Evolutionary conservation across 2,113 vertebrate species (phyloP), one percentile per base, ranked within the genome.

Genomic region (Sinocyclocheilus grahami): DNA sequence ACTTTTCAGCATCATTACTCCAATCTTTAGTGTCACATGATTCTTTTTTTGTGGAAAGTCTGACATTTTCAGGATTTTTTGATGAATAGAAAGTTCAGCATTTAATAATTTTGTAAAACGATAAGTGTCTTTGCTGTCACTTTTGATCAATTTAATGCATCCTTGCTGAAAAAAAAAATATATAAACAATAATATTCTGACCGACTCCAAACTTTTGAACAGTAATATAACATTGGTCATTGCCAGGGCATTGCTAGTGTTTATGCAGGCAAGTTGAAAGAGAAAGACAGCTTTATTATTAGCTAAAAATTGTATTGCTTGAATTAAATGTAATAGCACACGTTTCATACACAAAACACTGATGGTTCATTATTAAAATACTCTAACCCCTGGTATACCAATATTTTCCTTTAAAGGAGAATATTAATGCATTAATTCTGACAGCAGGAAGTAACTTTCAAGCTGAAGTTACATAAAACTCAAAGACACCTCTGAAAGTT

Each of bases 401-500:
- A 51, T 53, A 30, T 53, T 77, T 53, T 20, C n/a, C 24, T 53
- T 78, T 8, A 78, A 55, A 30, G 11, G 75, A 18, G 24, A 53
- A 53, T 18, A 11, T 10, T 30, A 55, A 8, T 11, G 75, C 55
- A 22, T 58, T 39, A 4, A 24, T 10, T 78, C 30, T 6, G 8
- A 53, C 24, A 77, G 18, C 14, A 16, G 74, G 74, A 27, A 16
- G n/a, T n/a, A n/a, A n/a, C n/a, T 24, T 51, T 51, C 13, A n/a
- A 53, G 46, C 24, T 33, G 42, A 76, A n/a, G n/a, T 76, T 27
- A 51, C 39, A 30, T 53, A 10, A 55, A 55, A 78, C 51, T 58
- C 76, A 33, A 78, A 55, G 27, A 78, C 48, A 78, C 76, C 51
- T 78, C 4, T 78, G 48, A 78, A 78, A 33, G 51, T 18, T 53